Evolutionary conservation across 2,797 vertebrate genomes (phyloP).

Genomic region (Coracias cyanogaster): DNA sequence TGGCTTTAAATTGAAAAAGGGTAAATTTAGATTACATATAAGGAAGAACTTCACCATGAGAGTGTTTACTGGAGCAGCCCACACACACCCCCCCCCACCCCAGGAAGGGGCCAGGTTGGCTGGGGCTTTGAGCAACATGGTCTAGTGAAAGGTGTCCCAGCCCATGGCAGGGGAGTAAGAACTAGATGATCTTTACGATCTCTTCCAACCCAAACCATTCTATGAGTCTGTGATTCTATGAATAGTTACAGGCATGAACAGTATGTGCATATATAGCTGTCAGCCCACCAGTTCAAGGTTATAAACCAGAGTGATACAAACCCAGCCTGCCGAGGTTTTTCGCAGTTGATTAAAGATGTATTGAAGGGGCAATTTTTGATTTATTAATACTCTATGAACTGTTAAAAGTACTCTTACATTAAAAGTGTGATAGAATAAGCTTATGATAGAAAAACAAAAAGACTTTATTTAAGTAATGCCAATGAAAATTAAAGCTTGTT

Average conservation of each 20-base stretch:
- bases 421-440: not conserved
- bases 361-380: not conserved
- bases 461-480: not conserved
- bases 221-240: not conserved
- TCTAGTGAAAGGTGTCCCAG: not conserved
- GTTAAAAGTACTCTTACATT: not conserved
- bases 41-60: not conserved
- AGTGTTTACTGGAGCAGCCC: not conserved
- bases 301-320: not conserved
- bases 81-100: too few relatives aligned
- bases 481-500: not conserved
- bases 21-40: not conserved
- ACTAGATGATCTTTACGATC: not conserved
- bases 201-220: not conserved
- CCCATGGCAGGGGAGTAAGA: not conserved
- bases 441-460: not conserved
- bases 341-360: slow-evolving; percentile 2
- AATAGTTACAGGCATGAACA: not conserved
- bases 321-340: not conserved
- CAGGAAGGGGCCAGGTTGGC: not conserved
- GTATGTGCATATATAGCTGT: not conserved
- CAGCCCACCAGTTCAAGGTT: not conserved
- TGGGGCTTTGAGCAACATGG: not conserved
- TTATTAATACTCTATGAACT: not conserved
- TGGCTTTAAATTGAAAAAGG: not conserved